Base-by-base conservation (phyloP, 2,797 vertebrate species). In the Gymnocypris eckloni region DNA sequence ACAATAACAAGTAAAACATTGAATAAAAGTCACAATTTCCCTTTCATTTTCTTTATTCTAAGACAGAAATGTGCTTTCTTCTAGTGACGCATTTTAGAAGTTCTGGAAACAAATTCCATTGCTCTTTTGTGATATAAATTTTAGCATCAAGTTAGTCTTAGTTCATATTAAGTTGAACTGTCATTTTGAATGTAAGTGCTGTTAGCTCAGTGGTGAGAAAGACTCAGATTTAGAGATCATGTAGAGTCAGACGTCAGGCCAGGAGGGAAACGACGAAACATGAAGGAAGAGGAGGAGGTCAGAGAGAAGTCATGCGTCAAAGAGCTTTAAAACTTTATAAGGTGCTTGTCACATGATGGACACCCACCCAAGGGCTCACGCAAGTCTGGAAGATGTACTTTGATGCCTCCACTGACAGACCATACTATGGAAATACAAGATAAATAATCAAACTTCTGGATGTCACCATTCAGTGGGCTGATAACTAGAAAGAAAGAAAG, bases 371-470 rank as follows among this genome's bases (percentile, higher is more conserved):
- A 72, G 86, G 64, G 85, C 28, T 84, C 41, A 59, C 37, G 56
- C 79, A 28, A 84, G 81, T 85, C 64, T 43, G 76, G 61, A 75
- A 82, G 79, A 88, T 84, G 61, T 20, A 83, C 88, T 92, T 91
- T 90, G 78, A 92, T 89, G 86, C 43, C 16, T 82, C 25, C 37
- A 79, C 70, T 76, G 72, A 72, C 72, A 79, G 54, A 16, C 16
- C 11, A 84, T 56, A n/a, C 64, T 83, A 86, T 88, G 90, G 87
- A 88, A 89, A 86, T 78, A 85, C 70, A 7, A 43, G 86, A 92
- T 92, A 89, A 92, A 91, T 92, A 91, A 91, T 86, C 92, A 81
- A 77, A 41, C 28, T 87, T 86, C 80, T 86, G 83, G 89, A 92
- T 90, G 78, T 75, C 93, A 90, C 91, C 81, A 85, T 91, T 88